Percentiles rank a stretch among this genome's conserved stretches.
These are phyloP conservation scores for Pangasius mekongensis DNA, from an alignment of 2,797 vertebrate genomes.

Conservation along the genomic window DNA sequence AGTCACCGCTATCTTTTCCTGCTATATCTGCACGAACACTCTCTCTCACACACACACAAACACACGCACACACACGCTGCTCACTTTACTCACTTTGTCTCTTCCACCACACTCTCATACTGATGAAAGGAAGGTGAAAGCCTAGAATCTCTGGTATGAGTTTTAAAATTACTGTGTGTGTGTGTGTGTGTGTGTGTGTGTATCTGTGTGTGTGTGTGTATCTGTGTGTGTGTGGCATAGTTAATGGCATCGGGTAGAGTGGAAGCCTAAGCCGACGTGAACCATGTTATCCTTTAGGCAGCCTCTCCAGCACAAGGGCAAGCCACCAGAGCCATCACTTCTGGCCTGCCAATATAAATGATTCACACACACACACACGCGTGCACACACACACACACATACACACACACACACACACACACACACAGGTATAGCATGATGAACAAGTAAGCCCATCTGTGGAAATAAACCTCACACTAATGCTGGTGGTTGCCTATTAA, in stretches of 20 bases:
- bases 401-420: neutral
- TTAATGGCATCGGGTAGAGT: slow-evolving; percentile 67
- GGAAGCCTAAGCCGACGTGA: slow-evolving; percentile 63
- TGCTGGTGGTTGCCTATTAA: slow-evolving; percentile 27
- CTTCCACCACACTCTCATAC: slow-evolving; percentile 30
- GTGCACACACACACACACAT: slow-evolving; percentile 15
- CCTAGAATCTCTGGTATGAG: slow-evolving; percentile 43
- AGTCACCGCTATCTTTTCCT: slow-evolving; percentile 52
- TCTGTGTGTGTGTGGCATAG: slow-evolving; percentile 54
- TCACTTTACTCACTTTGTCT: slow-evolving; percentile 29
- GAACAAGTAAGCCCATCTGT: slow-evolving; percentile 32
- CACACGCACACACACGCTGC: slow-evolving; percentile 30
- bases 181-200: slow-evolving; percentile 40
- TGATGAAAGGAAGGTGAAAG: slow-evolving; percentile 54
- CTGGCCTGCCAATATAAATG: slow-evolving; percentile 55
- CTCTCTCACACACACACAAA: neutral
- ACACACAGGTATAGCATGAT: neutral
- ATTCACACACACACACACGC: slow-evolving; percentile 52
- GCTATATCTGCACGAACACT: neutral
- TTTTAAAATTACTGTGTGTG: slow-evolving; percentile 23
- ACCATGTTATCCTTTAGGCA: slow-evolving; percentile 63
- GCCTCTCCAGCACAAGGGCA: slow-evolving; percentile 59
- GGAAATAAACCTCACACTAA: slow-evolving; percentile 18
- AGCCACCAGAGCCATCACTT: slow-evolving; percentile 59
- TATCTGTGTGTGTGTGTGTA: slow-evolving; percentile 47